Evolutionary conservation across 1,140 invertebrate species (phyloP).

Genomic region (Solen grandis): DNA sequence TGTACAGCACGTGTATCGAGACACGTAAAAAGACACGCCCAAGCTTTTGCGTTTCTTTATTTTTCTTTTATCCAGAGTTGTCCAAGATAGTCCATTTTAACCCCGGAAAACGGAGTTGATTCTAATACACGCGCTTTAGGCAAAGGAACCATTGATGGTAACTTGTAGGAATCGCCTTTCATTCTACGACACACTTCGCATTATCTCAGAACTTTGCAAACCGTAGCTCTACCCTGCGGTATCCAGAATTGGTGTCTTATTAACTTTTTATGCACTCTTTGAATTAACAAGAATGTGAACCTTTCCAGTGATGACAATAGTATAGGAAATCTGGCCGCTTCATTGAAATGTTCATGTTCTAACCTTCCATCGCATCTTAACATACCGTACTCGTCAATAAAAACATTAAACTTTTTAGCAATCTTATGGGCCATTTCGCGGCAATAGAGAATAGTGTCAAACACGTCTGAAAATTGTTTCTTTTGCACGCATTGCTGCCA

Average conservation of each 20-base stretch:
- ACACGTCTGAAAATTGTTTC: background rate
- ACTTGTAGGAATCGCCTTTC: constrained; percentile 9
- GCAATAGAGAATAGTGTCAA: background rate
- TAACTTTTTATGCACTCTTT: constrained; percentile 5
- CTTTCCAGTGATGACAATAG: background rate
- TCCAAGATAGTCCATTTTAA: background rate
- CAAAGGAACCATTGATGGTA: background rate
- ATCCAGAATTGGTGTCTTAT: constrained; percentile 34
- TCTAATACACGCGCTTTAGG: background rate
- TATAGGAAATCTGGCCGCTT: constrained; percentile 2
- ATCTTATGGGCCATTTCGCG: background rate
- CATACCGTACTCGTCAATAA: background rate
- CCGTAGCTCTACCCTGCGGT: constrained; percentile 13
- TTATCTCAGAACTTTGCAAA: background rate
- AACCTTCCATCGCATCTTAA: background rate
- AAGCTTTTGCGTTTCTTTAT: background rate
- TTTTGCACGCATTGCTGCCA: background rate
- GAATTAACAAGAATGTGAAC: constrained; percentile 16
- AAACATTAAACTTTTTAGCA: background rate
- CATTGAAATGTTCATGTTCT: background rate
- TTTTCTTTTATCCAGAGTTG: constrained; percentile 6
- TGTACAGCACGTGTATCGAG: constrained; percentile 16
- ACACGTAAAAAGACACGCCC: constrained; percentile 25
- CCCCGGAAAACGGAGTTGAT: constrained; percentile 5
- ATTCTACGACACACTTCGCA: constrained; percentile 36